Percentiles rank a stretch among this genome's conserved stretches.
Conservation (phyloP, 92 coral and sea anemone species). For the Phenganax stokvisi region DNA sequence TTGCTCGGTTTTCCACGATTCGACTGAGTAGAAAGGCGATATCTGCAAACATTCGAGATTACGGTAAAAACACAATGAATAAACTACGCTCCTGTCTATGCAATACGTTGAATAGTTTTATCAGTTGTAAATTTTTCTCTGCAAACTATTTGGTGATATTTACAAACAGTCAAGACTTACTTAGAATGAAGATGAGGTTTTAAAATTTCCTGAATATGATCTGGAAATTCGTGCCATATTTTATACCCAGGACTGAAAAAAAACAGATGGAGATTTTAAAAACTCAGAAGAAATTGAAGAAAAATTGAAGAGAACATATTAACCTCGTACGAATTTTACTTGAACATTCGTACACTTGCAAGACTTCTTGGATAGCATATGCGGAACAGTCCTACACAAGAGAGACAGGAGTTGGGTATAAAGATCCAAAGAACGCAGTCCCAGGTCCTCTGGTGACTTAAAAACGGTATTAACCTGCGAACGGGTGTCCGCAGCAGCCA, state of each 20-base stretch:
- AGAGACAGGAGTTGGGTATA: neutral
- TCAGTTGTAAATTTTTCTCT: no score
- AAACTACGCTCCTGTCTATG: neutral
- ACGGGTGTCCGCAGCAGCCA: slow-evolving; percentile 92
- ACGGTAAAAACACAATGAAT: neutral
- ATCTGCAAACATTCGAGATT: slow-evolving; percentile 38
- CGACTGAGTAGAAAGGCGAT: slow-evolving; percentile 77
- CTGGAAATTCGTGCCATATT: slow-evolving; percentile 84
- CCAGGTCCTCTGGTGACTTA: neutral
- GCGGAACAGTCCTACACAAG: slow-evolving; percentile 88
- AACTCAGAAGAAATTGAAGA: neutral
- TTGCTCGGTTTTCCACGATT: slow-evolving; percentile 80
- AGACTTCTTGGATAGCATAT: slow-evolving; percentile 96
- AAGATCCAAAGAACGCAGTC: neutral
- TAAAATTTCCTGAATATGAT: slow-evolving; percentile 80
- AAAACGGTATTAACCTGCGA: slow-evolving; percentile 63
- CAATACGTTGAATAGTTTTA: neutral
- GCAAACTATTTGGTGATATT: neutral
- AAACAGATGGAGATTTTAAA: neutral
- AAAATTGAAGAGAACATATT: neutral
- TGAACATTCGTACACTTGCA: slow-evolving; percentile 72
- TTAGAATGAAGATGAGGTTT: slow-evolving; percentile 90
- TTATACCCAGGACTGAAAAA: slow-evolving; percentile 58
- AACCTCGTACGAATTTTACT: slow-evolving; percentile 28
- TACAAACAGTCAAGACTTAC: slow-evolving; percentile 45